Conservation (phyloP, 2,888 invertebrate species). For the Andrena bicolor region DNA sequence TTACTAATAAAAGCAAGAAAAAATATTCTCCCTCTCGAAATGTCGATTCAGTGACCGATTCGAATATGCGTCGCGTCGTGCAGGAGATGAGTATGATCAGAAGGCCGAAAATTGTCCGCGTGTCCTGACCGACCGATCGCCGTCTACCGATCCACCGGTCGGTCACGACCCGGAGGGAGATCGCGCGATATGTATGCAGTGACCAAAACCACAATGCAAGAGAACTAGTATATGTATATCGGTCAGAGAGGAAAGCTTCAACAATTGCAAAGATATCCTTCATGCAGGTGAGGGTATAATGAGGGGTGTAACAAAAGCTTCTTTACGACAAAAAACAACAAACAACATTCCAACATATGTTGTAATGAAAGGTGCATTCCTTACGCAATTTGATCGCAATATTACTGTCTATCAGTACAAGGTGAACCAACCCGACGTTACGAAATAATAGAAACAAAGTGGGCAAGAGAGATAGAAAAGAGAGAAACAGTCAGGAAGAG, state of each 20-base stretch:
- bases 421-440: slow-evolving; percentile 36
- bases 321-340: slow-evolving; percentile 74
- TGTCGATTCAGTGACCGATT: slow-evolving; percentile 22
- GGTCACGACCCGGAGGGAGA: slow-evolving; percentile 32
- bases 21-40: neutral
- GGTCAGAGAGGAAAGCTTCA: slow-evolving; percentile 71
- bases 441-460: slow-evolving; percentile 10
- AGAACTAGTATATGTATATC: slow-evolving; percentile 54
- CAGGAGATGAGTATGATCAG: slow-evolving; percentile 54
- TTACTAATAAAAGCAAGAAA: neutral
- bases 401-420: slow-evolving; percentile 58
- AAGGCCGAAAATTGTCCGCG: slow-evolving; percentile 24
- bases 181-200: slow-evolving; percentile 56
- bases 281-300: slow-evolving; percentile 82
- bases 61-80: slow-evolving; percentile 34
- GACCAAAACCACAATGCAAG: slow-evolving; percentile 66
- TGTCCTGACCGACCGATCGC: slow-evolving; percentile 9
- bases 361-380: slow-evolving; percentile 74
- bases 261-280: slow-evolving; percentile 76
- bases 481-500: slow-evolving; percentile 12
- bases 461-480: slow-evolving; percentile 1
- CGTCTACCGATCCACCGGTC: slow-evolving; percentile 18
- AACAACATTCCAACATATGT: slow-evolving; percentile 75
- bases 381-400: slow-evolving; percentile 52
- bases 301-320: slow-evolving; percentile 77